phyloP scores from a whole-genome alignment of 2,113 vertebrate genomes.

The Helogale parvula region DNA sequence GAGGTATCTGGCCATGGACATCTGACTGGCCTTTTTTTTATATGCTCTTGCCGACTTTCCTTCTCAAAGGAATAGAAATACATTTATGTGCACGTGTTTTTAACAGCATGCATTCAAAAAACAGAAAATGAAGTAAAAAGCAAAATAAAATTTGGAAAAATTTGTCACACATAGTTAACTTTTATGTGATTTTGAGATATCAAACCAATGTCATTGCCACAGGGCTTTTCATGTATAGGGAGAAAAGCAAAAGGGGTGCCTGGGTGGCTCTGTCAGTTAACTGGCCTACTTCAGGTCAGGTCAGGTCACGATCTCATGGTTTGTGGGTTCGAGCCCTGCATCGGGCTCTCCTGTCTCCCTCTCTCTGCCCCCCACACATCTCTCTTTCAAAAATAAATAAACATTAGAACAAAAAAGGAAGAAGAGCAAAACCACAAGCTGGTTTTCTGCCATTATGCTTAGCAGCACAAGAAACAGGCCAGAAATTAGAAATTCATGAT shows the following conservation, averaged over 20 bases:
- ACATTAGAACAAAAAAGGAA: neutral
- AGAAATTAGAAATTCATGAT: neutral
- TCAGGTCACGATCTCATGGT: no score
- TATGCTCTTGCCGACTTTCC: no score
- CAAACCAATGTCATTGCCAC: neutral
- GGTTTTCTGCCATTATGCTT: neutral
- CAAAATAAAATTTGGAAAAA: conserved; percentile 32
- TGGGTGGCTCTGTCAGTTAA: no score
- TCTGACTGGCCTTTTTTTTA: no score
- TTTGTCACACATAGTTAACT: neutral
- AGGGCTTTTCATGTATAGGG: neutral
- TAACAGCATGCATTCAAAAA: neutral
- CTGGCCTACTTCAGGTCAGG: no score
- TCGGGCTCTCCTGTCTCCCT: no score
- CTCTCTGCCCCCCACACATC: no score
- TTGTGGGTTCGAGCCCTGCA: no score
- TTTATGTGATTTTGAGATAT: neutral
- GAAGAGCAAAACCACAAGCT: neutral
- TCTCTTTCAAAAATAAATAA: no score
- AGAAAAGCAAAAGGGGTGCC: neutral
- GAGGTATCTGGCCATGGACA: no score
- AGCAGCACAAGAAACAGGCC: neutral
- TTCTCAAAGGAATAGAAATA: neutral
- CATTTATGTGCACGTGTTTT: neutral
- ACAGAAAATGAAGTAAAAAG: neutral